Evolutionary conservation across 2,888 invertebrate genomes (phyloP).

Genomic region (Aphidoletes aphidimyza): DNA sequence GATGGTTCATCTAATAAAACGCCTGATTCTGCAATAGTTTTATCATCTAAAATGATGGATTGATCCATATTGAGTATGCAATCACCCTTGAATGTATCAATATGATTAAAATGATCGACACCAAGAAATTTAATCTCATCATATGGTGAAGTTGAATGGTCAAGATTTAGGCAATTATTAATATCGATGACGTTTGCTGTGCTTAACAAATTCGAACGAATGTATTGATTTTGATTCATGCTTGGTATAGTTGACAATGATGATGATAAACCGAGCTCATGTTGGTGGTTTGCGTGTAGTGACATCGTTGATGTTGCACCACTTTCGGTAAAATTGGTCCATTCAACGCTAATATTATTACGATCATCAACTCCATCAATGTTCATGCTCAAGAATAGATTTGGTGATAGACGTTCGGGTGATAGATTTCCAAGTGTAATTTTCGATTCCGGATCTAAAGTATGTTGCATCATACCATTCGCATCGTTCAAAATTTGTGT

Average conservation of each 20-base stretch:
- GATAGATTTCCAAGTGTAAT: slow-evolving; percentile 62
- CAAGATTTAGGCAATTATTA: slow-evolving; percentile 61
- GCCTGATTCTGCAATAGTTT: slow-evolving; percentile 41
- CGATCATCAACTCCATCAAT: slow-evolving; percentile 66
- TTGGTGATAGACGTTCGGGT: slow-evolving; percentile 65
- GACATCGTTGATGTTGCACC: slow-evolving; percentile 59
- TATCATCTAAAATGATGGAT: slow-evolving; percentile 59
- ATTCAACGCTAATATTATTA: slow-evolving; percentile 65
- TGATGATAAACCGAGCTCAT: background rate
- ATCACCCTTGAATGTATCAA: slow-evolving; percentile 66
- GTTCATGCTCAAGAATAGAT: slow-evolving; percentile 66
- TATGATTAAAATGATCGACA: slow-evolving; percentile 66
- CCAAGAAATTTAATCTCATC: slow-evolving; percentile 67
- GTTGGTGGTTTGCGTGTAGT: background rate
- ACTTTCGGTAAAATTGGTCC: slow-evolving; percentile 61
- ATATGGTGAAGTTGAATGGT: slow-evolving; percentile 63
- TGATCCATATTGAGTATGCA: slow-evolving; percentile 66
- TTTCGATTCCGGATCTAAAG: slow-evolving; percentile 64
- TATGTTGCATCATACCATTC: slow-evolving; percentile 61
- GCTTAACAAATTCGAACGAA: slow-evolving; percentile 42
- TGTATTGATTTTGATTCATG: slow-evolving; percentile 37
- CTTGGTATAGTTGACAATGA: background rate
- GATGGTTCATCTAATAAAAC: background rate
- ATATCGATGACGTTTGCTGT: slow-evolving; percentile 55
- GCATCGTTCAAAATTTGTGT: slow-evolving; percentile 40